These are phyloP conservation scores for Invenusta paracnida DNA, from an alignment of 2,888 invertebrate genomes.

Conservation along the genomic window DNA sequence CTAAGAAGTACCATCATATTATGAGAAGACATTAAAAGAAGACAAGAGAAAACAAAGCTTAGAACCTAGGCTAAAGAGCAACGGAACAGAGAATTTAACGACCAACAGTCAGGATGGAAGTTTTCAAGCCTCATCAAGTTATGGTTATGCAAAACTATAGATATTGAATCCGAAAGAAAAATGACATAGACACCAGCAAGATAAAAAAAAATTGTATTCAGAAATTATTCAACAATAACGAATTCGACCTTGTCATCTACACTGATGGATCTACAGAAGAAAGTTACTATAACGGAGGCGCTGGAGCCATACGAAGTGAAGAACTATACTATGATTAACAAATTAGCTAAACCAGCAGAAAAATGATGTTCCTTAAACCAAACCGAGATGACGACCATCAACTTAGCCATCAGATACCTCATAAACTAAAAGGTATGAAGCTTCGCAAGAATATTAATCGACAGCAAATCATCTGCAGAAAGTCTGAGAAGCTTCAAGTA, in stretches of 20 bases:
- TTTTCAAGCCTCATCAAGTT: not conserved
- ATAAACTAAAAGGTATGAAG: not conserved
- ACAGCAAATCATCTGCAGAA: not conserved
- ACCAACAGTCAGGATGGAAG: not conserved
- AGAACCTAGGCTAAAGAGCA: not conserved
- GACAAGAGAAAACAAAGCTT: not conserved
- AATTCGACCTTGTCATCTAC: not conserved
- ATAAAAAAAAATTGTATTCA: not conserved
- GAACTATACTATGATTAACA: not conserved
- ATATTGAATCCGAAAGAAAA: not conserved
- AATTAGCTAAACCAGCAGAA: not conserved
- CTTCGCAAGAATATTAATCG: not conserved
- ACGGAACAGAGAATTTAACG: not conserved
- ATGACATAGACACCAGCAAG: not conserved
- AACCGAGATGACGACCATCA: not conserved
- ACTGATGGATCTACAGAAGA: not conserved
- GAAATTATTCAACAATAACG: not conserved
- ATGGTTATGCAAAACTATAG: not conserved
- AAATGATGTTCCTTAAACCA: not conserved
- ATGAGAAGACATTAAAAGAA: not conserved
- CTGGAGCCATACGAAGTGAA: not conserved
- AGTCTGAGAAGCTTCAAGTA: not conserved
- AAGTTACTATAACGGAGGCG: not conserved
- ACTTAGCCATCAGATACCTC: not conserved
- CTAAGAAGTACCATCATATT: not conserved